phyloP scores from a whole-genome alignment of 92 coral and sea anemone species.

The Actinostola sp. region DNA sequence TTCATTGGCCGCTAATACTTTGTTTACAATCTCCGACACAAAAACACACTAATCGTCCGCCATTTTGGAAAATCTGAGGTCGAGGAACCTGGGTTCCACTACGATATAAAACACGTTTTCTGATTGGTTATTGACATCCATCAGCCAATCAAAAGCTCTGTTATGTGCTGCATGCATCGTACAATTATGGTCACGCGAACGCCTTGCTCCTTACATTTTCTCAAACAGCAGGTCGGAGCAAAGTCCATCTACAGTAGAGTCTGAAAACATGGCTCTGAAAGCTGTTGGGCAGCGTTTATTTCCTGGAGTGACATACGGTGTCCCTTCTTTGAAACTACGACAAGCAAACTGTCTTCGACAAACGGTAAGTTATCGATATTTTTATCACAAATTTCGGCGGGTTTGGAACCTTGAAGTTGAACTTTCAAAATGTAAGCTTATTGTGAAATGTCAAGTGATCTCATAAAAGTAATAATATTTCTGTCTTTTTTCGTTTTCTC shows the following conservation, averaged over 20 bases:
- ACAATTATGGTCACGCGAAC: neutral
- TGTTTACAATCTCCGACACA: neutral
- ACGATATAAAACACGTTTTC: constrained; percentile 1
- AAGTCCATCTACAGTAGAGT: constrained; percentile 1
- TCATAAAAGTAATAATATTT: neutral
- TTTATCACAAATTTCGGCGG: neutral
- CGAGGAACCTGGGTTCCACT: constrained; percentile 14
- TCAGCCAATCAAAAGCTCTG: constrained; percentile 39
- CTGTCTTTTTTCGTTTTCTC: neutral
- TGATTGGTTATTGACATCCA: constrained; percentile 32
- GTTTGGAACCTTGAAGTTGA: neutral
- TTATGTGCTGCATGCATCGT: constrained; percentile 6
- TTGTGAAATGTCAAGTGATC: neutral
- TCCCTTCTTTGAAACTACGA: neutral
- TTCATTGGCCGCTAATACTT: constrained; percentile 5
- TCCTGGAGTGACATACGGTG: constrained; percentile 12
- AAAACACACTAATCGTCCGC: constrained; percentile 20
- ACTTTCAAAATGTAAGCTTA: neutral
- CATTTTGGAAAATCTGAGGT: constrained; percentile 49
- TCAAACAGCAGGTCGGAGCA: constrained; percentile 7
- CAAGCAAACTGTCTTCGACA: neutral
- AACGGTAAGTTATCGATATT: constrained; percentile 21
- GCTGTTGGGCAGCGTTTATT: constrained; percentile 28
- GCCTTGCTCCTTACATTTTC: constrained; percentile 7
- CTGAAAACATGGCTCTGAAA: constrained; percentile 36